Evolutionary conservation across 1,140 invertebrate species (phyloP).

Genomic region (Eriocheir sinensis): DNA sequence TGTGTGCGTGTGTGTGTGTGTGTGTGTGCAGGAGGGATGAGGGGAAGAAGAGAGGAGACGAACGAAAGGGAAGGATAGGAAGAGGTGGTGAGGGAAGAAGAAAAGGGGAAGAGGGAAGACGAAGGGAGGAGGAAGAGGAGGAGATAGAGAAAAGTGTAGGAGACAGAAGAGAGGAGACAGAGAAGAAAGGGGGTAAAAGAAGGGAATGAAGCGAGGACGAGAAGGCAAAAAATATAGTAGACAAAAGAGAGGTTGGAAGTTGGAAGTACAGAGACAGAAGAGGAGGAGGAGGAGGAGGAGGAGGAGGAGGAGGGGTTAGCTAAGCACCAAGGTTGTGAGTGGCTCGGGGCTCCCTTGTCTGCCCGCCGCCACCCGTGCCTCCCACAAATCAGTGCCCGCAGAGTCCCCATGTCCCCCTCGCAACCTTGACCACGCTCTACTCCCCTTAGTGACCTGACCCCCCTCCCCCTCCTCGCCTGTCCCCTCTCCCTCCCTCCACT

Average conservation of each 20-base stretch:
- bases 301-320: background rate
- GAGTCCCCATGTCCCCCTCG: background rate
- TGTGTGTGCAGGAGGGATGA: background rate
- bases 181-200: background rate
- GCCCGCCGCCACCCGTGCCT: conserved; percentile 8
- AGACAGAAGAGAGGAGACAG: background rate
- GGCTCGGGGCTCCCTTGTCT: conserved; percentile 15
- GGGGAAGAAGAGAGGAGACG: background rate
- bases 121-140: background rate
- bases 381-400: conserved; percentile 48
- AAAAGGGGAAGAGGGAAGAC: background rate
- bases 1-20: no score
- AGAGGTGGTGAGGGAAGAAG: background rate
- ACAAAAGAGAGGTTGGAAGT: background rate
- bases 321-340: conserved; percentile 47
- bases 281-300: background rate
- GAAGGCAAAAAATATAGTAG: background rate
- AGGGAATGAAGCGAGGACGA: no score
- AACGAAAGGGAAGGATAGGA: background rate
- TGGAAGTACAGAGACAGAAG: background rate
- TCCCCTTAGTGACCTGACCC: background rate
- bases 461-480: background rate
- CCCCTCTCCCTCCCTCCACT: background rate
- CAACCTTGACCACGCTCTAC: background rate
- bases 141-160: background rate